Percentiles rank a stretch among this genome's conserved stretches.
Evolutionary conservation across 2,797 vertebrate species (phyloP).

Genomic region (Hyperoplus immaculatus): DNA sequence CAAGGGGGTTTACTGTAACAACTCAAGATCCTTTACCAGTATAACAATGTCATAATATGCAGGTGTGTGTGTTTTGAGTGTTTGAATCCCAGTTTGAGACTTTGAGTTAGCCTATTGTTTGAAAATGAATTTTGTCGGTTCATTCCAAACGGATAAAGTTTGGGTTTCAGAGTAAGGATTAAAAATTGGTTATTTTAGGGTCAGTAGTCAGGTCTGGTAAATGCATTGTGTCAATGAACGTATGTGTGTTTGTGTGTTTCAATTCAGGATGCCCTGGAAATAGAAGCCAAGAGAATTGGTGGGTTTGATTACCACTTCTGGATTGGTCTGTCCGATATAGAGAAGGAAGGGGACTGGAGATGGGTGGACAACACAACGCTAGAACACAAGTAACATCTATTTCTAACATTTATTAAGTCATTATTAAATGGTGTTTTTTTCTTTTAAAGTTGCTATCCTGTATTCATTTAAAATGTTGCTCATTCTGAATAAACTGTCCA

Average conservation of each 20-base stretch:
- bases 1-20: slow-evolving; percentile 7
- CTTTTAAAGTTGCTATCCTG: not conserved
- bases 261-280: slow-evolving; percentile 43
- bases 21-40: not conserved
- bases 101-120: not conserved
- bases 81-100: not conserved
- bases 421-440: not conserved
- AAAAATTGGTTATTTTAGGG: too few relatives aligned
- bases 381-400: slow-evolving; percentile 63
- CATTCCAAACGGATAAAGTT: not conserved
- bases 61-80: not conserved
- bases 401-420: not conserved
- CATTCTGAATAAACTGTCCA: slow-evolving; percentile 17
- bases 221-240: not conserved
- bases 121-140: not conserved
- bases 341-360: slow-evolving; percentile 73
- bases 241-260: slow-evolving; percentile 14
- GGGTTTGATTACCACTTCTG: slow-evolving; percentile 44
- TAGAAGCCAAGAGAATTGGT: slow-evolving; percentile 48
- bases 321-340: slow-evolving; percentile 29
- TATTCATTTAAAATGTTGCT: slow-evolving; percentile 4
- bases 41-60: not conserved
- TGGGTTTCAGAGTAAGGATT: not conserved
- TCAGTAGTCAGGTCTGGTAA: not conserved
- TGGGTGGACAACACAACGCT: slow-evolving; percentile 82